Base-by-base conservation (phyloP, 2,797 vertebrate genomes). In the Acanthurus tractus region DNA sequence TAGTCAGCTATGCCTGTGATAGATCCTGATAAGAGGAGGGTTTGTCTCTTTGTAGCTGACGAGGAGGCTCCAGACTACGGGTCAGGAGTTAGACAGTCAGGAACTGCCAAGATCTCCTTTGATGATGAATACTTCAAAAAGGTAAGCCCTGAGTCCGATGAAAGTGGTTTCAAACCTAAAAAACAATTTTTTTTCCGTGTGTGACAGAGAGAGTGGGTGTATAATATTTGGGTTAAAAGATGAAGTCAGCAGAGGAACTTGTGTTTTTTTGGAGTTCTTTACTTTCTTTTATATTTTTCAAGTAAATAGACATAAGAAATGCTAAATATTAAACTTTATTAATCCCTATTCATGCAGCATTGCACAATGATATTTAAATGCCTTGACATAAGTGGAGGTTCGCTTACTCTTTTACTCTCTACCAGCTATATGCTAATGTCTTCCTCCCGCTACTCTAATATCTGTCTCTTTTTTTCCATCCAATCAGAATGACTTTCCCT, bases 1-100 rank as follows among this genome's bases (percentile, higher is more conserved):
- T 29, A 75, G 56, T 73, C 56, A 44, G 13, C 38, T 38, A 56
- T 52, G 42, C 69, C 61, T 59, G 48, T 34, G 56, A 76, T 77
- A 25, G 77, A 76, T 78, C 22, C 48, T 81, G 83, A 89, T 83
- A 52, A 84, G 62, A 88, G 57, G 55, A 40, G 62, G 70, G 14
- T 84, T 86, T 88, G 53, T 88, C 25, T 85, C 63, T 88, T 58
- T 92, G 74, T 83, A 99, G 98, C 96, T 84, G 98, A 99, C 36
- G 98, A 99, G 87, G 98, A 99, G 88, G 98, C 98, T 61, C 98
- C 98, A 64, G 98, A 99, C 95, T 99, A 99, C 64, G 98, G 98
- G 29, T 99, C 98, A 66, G 98, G 98, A 70, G 96, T 99, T 66
- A 95, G 98, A 74, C 98, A 99, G 94, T 99, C 98, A 3, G 98